phyloP scores from a whole-genome alignment of 2,113 vertebrate genomes.

The Peromyscus leucopus region DNA sequence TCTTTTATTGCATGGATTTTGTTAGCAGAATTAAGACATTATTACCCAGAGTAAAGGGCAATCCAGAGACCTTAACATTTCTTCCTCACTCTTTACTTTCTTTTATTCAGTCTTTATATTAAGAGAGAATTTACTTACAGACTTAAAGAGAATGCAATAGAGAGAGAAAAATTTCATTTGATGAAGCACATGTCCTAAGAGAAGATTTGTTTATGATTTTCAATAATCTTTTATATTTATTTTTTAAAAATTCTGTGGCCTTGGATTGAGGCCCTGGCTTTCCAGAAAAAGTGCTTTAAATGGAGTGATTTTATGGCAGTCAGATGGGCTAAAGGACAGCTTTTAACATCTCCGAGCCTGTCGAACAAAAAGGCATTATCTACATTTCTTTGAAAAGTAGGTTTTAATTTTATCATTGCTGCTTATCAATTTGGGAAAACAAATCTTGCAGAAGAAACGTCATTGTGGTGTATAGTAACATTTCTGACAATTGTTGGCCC shows the following conservation, averaged over 20 bases:
- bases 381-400: slow-evolving; percentile 66
- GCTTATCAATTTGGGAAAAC: slow-evolving; percentile 55
- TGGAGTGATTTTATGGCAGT: slow-evolving; percentile 49
- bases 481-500: slow-evolving; percentile 15
- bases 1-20: not conserved
- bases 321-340: slow-evolving; percentile 56
- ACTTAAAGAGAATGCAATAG: slow-evolving; percentile 10
- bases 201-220: slow-evolving; percentile 7
- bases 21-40: not conserved
- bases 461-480: not conserved
- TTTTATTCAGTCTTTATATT: not conserved
- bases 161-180: not conserved
- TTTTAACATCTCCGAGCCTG: slow-evolving; percentile 68
- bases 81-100: not conserved
- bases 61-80: not conserved
- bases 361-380: slow-evolving; percentile 57
- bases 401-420: slow-evolving; percentile 66
- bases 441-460: slow-evolving; percentile 5
- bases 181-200: not conserved
- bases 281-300: slow-evolving; percentile 70
- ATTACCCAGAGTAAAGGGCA: not conserved
- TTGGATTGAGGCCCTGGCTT: slow-evolving; percentile 52
- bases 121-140: not conserved
- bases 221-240: slow-evolving; percentile 36
- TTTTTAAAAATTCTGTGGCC: not conserved